A percentile compares a stretch with the other conserved stretches of the same genome.
Conservation (phyloP, 2,797 vertebrate genomes). For the Notolabrus celidotus region DNA sequence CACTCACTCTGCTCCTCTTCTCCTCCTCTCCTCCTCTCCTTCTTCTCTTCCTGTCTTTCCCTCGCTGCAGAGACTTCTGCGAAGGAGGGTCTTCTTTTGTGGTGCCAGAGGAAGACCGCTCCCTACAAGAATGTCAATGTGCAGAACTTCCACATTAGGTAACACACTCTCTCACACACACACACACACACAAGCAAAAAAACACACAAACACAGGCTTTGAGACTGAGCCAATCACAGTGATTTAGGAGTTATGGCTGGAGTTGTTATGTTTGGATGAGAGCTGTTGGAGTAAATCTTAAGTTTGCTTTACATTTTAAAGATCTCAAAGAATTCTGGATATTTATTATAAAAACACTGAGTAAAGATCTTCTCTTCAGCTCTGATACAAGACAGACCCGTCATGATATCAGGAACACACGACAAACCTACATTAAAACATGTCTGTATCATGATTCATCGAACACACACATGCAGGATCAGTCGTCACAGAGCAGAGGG, state of each 20-base stretch:
- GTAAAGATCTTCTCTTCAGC: no score
- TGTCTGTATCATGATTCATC: not conserved
- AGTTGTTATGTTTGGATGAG: no score
- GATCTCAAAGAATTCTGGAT: no score
- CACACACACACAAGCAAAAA: constrained; percentile 11
- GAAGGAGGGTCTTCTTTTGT: constrained; percentile 94
- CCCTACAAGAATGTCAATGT: constrained; percentile 98
- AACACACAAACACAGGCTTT: constrained; percentile 1
- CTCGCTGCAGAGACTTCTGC: constrained; percentile 91
- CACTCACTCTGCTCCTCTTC: not conserved
- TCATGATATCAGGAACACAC: constrained; percentile 6
- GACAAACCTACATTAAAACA: constrained; percentile 12
- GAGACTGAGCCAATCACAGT: no score
- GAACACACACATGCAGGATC: not conserved
- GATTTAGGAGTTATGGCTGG: no score
- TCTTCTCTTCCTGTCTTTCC: not conserved
- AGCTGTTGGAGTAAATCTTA: no score
- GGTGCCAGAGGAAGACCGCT: constrained; percentile 97
- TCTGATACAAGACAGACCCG: no score
- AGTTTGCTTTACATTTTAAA: no score
- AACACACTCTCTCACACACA: constrained; percentile 14
- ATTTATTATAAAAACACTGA: no score
- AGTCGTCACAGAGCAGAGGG: no score
- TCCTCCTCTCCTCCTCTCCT: not conserved
- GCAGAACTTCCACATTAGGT: constrained; percentile 99